Percentiles rank a stretch among this genome's conserved stretches.
Conservation (phyloP, 2,113 vertebrate genomes). For the Salvelinus sp. region DNA sequence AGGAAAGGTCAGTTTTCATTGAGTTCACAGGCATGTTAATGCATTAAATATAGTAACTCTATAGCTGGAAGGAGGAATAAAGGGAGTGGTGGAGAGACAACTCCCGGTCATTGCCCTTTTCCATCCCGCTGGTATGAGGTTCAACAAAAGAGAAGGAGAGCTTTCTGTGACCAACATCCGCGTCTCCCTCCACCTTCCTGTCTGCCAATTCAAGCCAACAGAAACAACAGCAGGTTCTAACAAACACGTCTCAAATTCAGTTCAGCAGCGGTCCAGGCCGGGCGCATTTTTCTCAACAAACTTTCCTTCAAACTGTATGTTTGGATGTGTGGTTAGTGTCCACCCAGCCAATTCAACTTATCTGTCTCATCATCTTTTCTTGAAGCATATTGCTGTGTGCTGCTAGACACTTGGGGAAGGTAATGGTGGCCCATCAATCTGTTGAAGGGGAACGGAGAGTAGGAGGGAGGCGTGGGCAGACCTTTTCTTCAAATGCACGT, state of each 20-base stretch:
- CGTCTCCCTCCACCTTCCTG: background rate
- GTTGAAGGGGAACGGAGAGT: background rate
- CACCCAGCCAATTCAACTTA: no score
- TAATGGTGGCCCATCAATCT: constrained; percentile 20
- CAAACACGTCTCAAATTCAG: constrained; percentile 11
- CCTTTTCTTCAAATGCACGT: constrained; percentile 19
- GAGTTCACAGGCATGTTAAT: constrained; percentile 15
- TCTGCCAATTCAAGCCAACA: constrained; percentile 24
- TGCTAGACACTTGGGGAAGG: constrained; percentile 28
- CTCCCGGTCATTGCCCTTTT: constrained; percentile 1
- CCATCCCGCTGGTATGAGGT: constrained; percentile 12
- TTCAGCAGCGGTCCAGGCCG: background rate
- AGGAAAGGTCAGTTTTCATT: constrained; percentile 5
- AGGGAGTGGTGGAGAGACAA: background rate
- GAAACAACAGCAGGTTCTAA: constrained; percentile 17
- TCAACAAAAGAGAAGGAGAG: background rate
- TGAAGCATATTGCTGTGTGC: constrained; percentile 6
- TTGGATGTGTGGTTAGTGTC: no score
- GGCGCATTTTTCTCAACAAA: background rate
- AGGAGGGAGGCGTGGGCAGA: background rate
- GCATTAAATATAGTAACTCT: background rate
- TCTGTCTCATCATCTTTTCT: background rate
- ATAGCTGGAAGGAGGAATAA: background rate
- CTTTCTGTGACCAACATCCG: constrained; percentile 29
- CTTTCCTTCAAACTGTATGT: background rate